phyloP scores from a whole-genome alignment of 2,888 invertebrate species.

The Apamea sordens region DNA sequence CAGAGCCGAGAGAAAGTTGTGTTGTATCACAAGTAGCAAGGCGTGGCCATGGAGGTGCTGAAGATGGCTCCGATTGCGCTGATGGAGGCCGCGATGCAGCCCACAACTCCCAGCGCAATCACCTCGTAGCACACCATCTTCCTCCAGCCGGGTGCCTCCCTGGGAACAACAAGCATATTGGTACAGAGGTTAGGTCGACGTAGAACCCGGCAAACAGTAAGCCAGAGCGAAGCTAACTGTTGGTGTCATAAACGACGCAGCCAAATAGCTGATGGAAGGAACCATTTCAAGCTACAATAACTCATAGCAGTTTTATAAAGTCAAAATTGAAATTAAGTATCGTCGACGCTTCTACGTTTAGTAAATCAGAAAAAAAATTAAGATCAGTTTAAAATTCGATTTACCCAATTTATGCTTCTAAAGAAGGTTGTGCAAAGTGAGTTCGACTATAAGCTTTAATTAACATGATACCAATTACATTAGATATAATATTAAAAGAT shows the following conservation, averaged over 20 bases:
- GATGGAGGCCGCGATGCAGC: constrained; percentile 91
- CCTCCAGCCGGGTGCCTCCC: constrained; percentile 89
- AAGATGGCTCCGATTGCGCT: constrained; percentile 91
- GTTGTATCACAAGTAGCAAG: constrained; percentile 80
- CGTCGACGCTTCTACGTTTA: background rate
- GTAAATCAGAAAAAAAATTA: background rate
- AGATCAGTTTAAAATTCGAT: background rate
- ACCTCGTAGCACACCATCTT: constrained; percentile 91
- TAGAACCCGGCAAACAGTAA: background rate
- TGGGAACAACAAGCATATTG: constrained; percentile 76
- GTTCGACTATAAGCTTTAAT: background rate
- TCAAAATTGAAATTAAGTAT: background rate
- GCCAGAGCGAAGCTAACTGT: background rate
- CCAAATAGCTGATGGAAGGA: background rate
- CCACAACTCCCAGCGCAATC: constrained; percentile 90
- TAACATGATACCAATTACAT: background rate
- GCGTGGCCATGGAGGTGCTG: constrained; percentile 81
- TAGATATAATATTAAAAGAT: background rate
- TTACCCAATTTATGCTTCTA: background rate
- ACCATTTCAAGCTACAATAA: background rate
- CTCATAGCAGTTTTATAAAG: background rate
- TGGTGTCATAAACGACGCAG: background rate
- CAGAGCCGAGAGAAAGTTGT: constrained; percentile 1
- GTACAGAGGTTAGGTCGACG: background rate
- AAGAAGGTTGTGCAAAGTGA: background rate